These are phyloP conservation scores for Trissolcus basalis DNA, from an alignment of 1,140 invertebrate species.

Conservation along the genomic window DNA sequence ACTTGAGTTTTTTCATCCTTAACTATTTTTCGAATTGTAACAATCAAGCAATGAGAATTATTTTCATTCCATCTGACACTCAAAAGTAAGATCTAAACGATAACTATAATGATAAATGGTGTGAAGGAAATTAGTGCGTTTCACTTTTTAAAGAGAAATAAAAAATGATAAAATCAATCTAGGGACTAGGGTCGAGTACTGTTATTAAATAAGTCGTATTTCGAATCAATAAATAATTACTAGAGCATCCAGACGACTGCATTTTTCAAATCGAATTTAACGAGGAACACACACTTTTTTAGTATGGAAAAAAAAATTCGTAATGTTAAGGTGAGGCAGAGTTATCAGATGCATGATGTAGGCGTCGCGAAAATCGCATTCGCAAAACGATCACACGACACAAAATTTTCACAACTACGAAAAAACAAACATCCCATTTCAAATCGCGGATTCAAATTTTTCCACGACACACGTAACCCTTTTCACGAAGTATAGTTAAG, in stretches of 20 bases:
- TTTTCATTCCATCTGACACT: conserved; percentile 43
- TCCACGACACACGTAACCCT: conserved; percentile 24
- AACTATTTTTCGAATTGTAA: conserved; percentile 12
- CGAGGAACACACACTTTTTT: conserved; percentile 16
- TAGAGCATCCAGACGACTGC: conserved; percentile 50
- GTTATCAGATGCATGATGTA: conserved; percentile 44
- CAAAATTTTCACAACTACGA: not conserved
- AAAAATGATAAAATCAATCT: conserved; percentile 32
- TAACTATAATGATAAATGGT: not conserved
- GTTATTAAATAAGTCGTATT: conserved; percentile 53
- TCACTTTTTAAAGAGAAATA: conserved; percentile 20
- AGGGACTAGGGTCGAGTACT: conserved; percentile 47
- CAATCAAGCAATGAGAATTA: conserved; percentile 28
- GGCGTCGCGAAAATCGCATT: conserved; percentile 38
- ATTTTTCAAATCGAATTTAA: conserved; percentile 60
- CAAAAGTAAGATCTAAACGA: conserved; percentile 1
- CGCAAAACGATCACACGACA: conserved; percentile 7
- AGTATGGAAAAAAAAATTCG: conserved; percentile 27
- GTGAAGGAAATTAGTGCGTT: conserved; percentile 29
- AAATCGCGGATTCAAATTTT: conserved; percentile 21
- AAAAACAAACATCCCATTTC: too few species aligned
- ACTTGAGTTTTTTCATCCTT: not conserved
- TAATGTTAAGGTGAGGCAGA: conserved; percentile 46
- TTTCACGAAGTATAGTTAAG: conserved; percentile 63
- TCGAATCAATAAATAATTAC: conserved; percentile 53